phyloP scores from a whole-genome alignment of 2,113 vertebrate species.

The Holacanthus passer region DNA sequence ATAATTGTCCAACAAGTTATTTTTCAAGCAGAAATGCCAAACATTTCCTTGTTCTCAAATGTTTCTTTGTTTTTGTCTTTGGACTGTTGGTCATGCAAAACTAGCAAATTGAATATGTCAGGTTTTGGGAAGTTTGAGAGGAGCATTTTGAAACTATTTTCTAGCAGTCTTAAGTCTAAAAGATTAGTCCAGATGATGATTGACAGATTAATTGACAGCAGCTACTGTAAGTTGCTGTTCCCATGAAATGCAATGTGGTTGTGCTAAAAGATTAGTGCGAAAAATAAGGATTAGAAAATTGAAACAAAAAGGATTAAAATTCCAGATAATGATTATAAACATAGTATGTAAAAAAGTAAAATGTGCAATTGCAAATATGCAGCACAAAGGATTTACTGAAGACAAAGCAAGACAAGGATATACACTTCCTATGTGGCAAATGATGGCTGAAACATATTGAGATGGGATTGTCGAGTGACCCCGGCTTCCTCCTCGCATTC shows the following conservation, averaged over 20 bases:
- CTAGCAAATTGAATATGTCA: not conserved
- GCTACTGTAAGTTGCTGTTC: too few species aligned
- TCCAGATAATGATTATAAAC: too few species aligned
- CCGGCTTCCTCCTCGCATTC: conserved; percentile 1
- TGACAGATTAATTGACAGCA: too few species aligned
- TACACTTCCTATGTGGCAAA: not conserved
- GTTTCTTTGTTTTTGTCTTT: not conserved
- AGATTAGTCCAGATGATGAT: too few species aligned
- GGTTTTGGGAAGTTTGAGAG: not conserved
- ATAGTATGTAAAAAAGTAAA: too few species aligned
- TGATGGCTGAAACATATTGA: not conserved
- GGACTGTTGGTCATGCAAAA: not conserved
- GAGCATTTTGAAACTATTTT: not conserved
- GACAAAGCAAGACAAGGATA: too few species aligned
- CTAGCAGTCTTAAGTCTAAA: not conserved
- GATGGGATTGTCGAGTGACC: not conserved
- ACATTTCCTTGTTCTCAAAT: not conserved
- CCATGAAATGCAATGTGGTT: too few species aligned
- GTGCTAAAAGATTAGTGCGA: too few species aligned
- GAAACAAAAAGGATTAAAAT: too few species aligned
- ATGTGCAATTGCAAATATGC: too few species aligned
- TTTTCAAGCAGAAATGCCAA: not conserved
- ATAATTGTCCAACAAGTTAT: not conserved
- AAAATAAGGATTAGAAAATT: too few species aligned
- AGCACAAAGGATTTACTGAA: too few species aligned